These are phyloP conservation scores for Melozone crissalis DNA, from an alignment of 2,113 vertebrate species.

Conservation along the genomic window DNA sequence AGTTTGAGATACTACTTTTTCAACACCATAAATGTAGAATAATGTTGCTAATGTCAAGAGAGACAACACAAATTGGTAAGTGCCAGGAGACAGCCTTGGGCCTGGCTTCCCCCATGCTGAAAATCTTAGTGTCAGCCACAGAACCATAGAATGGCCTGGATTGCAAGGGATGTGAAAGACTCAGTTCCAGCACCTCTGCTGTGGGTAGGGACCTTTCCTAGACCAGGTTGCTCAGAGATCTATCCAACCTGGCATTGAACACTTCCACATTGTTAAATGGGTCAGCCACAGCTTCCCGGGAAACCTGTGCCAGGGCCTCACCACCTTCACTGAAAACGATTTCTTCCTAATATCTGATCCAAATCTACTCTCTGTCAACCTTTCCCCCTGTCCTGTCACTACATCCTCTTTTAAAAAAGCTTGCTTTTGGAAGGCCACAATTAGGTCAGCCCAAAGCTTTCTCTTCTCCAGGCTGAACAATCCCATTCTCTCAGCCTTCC, in stretches of 20 bases:
- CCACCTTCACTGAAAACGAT: neutral
- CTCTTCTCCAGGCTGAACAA: neutral
- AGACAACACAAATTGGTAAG: rapidly evolving
- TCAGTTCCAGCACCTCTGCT: neutral
- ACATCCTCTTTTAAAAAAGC: neutral
- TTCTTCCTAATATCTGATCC: neutral
- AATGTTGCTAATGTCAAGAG: neutral
- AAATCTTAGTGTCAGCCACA: neutral
- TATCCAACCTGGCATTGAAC: neutral
- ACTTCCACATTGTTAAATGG: no score
- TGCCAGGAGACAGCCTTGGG: neutral
- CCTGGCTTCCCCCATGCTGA: rapidly evolving
- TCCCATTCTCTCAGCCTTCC: no score
- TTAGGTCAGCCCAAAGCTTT: rapidly evolving
- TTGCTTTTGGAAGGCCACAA: neutral
- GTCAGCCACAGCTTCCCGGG: neutral
- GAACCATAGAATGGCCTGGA: neutral
- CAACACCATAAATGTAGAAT: neutral
- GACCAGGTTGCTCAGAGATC: neutral
- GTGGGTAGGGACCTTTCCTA: neutral
- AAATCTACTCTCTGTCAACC: neutral
- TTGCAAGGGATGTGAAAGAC: neutral
- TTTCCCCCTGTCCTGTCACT: neutral
- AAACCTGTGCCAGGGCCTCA: neutral
- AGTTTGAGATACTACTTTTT: neutral